These are phyloP conservation scores for Typhlichthys subterraneus DNA, from an alignment of 2,797 vertebrate genomes.

Conservation along the genomic window DNA sequence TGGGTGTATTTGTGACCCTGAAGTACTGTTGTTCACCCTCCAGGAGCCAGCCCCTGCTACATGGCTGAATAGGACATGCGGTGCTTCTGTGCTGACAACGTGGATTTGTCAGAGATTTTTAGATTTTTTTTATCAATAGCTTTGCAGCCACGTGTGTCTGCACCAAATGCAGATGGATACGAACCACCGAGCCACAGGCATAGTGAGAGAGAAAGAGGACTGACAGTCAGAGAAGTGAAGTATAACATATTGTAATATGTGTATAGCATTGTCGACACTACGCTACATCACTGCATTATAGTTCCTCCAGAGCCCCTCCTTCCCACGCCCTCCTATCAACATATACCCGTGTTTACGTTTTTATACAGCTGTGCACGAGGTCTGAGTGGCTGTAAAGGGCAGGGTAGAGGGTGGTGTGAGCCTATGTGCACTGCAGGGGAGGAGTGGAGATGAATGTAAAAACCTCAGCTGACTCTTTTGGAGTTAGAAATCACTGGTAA, in stretches of 20 bases:
- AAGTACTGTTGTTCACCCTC: constrained; percentile 50
- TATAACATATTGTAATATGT: neutral
- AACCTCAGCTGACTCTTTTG: no score
- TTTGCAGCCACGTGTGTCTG: constrained; percentile 65
- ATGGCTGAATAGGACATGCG: constrained; percentile 72
- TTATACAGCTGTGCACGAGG: no score
- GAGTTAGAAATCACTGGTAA: no score
- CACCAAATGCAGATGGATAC: constrained; percentile 39
- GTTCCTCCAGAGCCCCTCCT: no score
- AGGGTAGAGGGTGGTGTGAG: no score
- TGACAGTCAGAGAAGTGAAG: neutral
- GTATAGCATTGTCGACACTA: no score
- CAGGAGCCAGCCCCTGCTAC: constrained; percentile 62
- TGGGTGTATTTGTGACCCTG: constrained; percentile 35
- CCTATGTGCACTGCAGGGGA: no score
- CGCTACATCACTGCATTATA: no score
- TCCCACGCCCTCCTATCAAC: no score
- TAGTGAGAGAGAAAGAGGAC: neutral
- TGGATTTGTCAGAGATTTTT: constrained; percentile 76
- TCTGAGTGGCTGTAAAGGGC: no score
- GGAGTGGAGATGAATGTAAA: no score
- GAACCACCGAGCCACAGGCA: constrained; percentile 19
- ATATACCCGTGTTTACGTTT: no score
- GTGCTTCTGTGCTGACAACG: constrained; percentile 75
- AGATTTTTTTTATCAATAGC: constrained; percentile 70